Conservation (phyloP, 23 tunicate genomes). For the Halocynthia aurantium region DNA sequence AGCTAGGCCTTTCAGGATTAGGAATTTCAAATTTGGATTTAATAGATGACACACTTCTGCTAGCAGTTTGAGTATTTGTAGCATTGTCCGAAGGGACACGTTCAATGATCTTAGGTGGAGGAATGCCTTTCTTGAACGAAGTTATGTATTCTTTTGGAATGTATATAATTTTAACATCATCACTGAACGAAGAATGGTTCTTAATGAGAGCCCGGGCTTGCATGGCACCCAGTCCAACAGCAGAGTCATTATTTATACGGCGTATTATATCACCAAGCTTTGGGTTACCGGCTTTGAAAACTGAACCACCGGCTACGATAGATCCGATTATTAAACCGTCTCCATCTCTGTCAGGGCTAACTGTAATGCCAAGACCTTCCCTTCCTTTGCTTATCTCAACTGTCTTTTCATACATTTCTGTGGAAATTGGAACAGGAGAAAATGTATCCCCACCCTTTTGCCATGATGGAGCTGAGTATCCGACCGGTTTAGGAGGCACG, state of each 20-base stretch:
- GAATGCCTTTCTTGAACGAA: slow-evolving; percentile 71
- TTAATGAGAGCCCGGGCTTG: slow-evolving; percentile 80
- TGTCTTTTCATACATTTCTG: slow-evolving; percentile 69
- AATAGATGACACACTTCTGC: background rate
- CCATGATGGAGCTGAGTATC: slow-evolving; percentile 91
- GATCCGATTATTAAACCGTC: slow-evolving; percentile 72
- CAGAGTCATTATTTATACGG: slow-evolving; percentile 71
- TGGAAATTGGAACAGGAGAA: slow-evolving; percentile 48
- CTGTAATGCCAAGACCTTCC: slow-evolving; percentile 76
- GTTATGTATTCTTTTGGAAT: slow-evolving; percentile 58
- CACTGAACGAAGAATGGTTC: slow-evolving; percentile 67
- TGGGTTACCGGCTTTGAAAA: slow-evolving; percentile 67
- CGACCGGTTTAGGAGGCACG: slow-evolving; percentile 63
- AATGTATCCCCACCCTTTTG: slow-evolving; percentile 49
- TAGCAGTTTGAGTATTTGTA: background rate
- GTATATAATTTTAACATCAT: slow-evolving; percentile 54
- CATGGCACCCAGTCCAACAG: slow-evolving; percentile 74
- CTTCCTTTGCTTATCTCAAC: slow-evolving; percentile 70
- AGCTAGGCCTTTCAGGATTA: background rate
- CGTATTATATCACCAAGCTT: slow-evolving; percentile 81
- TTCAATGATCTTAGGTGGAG: slow-evolving; percentile 9
- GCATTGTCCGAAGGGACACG: background rate
- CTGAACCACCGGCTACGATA: slow-evolving; percentile 64
- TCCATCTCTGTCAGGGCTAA: slow-evolving; percentile 79
- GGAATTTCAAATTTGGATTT: slow-evolving; percentile 19